These are phyloP conservation scores for Tridacna gigas DNA, from an alignment of 2,888 invertebrate species.

Conservation along the genomic window DNA sequence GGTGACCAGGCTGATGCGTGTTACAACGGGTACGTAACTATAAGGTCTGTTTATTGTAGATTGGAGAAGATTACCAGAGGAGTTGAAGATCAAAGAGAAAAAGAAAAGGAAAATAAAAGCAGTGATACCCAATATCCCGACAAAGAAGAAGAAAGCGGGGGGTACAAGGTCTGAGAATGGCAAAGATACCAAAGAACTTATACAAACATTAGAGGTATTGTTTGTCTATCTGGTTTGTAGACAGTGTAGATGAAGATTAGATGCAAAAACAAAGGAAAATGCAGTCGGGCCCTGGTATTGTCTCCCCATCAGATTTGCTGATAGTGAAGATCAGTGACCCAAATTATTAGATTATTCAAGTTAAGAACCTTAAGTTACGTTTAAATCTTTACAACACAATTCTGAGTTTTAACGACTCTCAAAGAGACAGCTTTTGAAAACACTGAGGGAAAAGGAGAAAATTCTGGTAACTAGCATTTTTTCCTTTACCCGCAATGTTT, in stretches of 20 bases:
- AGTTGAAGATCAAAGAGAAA: slow-evolving; percentile 71
- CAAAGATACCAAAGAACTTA: slow-evolving; percentile 55
- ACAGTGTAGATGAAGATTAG: background rate
- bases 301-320: background rate
- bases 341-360: too few species aligned
- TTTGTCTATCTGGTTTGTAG: background rate
- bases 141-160: slow-evolving; percentile 51
- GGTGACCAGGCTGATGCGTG: too few species aligned
- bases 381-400: too few species aligned
- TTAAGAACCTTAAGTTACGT: too few species aligned
- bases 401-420: too few species aligned
- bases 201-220: slow-evolving; percentile 72
- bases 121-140: slow-evolving; percentile 69
- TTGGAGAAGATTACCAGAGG: slow-evolving; percentile 74
- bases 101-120: slow-evolving; percentile 58
- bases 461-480: too few species aligned
- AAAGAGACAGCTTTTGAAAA: too few species aligned
- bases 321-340: too few species aligned
- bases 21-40: too few species aligned
- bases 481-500: too few species aligned
- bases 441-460: too few species aligned
- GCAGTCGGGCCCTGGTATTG: background rate
- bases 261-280: background rate
- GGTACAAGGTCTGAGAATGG: slow-evolving; percentile 27
- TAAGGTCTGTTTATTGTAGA: slow-evolving; percentile 56